Percentiles rank a stretch among this genome's conserved stretches.
phyloP scores from a whole-genome alignment of 2,797 vertebrate genomes.

The Pantherophis alleghaniensis region DNA sequence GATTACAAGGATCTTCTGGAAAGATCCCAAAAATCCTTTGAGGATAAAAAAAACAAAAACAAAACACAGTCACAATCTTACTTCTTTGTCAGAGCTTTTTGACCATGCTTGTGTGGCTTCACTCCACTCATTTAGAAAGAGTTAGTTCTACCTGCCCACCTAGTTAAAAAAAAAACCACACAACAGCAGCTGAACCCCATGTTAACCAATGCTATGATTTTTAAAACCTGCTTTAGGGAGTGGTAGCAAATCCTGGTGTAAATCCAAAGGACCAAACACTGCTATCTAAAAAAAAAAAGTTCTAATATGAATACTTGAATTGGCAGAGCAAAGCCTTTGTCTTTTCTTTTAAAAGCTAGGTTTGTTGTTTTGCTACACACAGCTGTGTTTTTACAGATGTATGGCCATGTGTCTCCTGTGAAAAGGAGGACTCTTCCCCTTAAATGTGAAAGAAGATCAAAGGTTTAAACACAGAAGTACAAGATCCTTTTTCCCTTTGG shows the following conservation, averaged over 20 bases:
- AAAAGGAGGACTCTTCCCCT: conserved; percentile 82
- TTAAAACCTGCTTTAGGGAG: conserved; percentile 41
- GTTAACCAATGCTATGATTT: conserved; percentile 49
- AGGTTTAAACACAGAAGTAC: conserved; percentile 84
- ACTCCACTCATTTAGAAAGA: conserved; percentile 9
- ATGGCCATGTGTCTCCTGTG: conserved; percentile 82
- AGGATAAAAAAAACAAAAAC: background rate
- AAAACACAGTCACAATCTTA: background rate
- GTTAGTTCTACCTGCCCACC: background rate
- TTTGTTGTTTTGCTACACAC: conserved; percentile 87
- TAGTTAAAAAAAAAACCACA: conserved; percentile 19
- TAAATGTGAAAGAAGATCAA: conserved; percentile 91
- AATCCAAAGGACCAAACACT: conserved; percentile 59
- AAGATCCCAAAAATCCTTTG: background rate
- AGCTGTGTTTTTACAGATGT: conserved; percentile 99
- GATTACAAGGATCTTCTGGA: background rate
- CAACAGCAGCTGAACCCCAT: conserved; percentile 47
- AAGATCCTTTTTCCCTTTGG: conserved; percentile 86
- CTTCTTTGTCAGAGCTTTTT: conserved; percentile 35
- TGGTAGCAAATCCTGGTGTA: conserved; percentile 59
- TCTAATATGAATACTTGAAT: conserved; percentile 59
- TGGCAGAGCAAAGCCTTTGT: conserved; percentile 79
- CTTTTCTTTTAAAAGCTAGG: conserved; percentile 56
- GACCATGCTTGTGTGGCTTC: conserved; percentile 6
- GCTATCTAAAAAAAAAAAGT: conserved; percentile 66